Percentiles rank a stretch among this genome's conserved stretches.
phyloP scores from a whole-genome alignment of 2,797 vertebrate genomes.

The Paramormyrops hopkinsi region DNA sequence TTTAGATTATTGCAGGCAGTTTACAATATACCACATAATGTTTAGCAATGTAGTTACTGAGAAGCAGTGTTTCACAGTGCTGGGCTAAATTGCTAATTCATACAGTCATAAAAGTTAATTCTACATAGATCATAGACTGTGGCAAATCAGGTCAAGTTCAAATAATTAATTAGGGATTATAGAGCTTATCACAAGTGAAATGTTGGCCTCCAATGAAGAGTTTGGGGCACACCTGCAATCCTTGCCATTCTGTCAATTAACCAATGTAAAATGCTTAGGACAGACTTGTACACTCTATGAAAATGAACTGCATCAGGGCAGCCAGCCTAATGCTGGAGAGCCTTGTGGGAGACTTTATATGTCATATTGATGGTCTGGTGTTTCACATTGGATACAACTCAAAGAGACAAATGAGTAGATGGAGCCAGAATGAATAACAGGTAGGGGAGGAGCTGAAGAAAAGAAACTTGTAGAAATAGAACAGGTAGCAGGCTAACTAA shows the following conservation, averaged over 20 bases:
- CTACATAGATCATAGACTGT: background rate
- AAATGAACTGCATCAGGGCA: background rate
- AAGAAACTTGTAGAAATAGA: background rate
- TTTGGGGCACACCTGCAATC: background rate
- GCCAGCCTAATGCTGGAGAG: background rate
- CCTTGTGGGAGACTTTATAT: background rate
- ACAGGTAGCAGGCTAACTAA: background rate
- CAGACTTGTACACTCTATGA: background rate
- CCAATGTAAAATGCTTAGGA: background rate
- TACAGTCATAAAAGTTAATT: background rate
- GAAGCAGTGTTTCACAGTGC: background rate
- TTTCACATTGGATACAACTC: background rate
- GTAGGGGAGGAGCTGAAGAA: background rate
- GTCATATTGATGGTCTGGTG: background rate
- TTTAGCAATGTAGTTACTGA: background rate
- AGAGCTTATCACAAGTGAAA: background rate
- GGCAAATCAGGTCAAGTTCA: background rate
- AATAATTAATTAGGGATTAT: background rate
- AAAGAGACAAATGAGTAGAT: background rate
- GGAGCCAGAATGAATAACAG: background rate
- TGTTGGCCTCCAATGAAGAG: background rate
- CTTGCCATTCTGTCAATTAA: background rate
- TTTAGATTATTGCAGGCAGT: background rate
- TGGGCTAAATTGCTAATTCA: background rate
- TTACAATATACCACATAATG: constrained; percentile 5